These are phyloP conservation scores for Amphiprion clarkii DNA, from an alignment of 2,797 vertebrate genomes.

Conservation along the genomic window DNA sequence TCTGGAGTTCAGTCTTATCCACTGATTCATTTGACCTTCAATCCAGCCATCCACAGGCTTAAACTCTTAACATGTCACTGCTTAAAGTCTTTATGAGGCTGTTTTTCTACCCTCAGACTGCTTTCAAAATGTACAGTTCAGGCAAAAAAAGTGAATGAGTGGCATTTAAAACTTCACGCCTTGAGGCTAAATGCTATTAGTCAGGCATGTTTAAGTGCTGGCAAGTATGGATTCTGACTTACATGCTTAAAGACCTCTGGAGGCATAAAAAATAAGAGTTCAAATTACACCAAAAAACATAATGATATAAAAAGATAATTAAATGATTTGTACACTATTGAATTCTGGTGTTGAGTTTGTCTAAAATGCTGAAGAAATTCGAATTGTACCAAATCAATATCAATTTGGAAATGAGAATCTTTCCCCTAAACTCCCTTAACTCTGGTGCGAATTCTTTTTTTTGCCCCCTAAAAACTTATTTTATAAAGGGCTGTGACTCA, in stretches of 20 bases:
- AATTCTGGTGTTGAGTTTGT: too few species aligned
- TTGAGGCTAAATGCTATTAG: slow-evolving; percentile 33
- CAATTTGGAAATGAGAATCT: too few species aligned
- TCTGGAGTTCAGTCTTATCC: background rate
- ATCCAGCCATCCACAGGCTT: background rate
- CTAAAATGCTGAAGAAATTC: too few species aligned
- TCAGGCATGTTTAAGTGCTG: slow-evolving; percentile 36
- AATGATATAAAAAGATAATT: too few species aligned
- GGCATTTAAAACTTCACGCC: slow-evolving; percentile 25
- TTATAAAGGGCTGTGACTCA: too few species aligned
- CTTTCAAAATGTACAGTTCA: slow-evolving; percentile 7
- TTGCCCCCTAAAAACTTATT: too few species aligned
- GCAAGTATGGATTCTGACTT: slow-evolving; percentile 4
- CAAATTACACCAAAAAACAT: background rate
- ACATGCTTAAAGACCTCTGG: slow-evolving; percentile 5
- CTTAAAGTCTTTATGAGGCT: background rate
- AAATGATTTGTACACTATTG: too few species aligned
- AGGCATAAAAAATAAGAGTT: background rate
- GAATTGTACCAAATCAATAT: too few species aligned
- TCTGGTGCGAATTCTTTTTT: too few species aligned
- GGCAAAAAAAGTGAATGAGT: slow-evolving; percentile 7
- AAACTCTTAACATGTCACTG: background rate
- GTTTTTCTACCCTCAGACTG: slow-evolving; percentile 1
- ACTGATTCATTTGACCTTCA: background rate
- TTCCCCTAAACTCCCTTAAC: too few species aligned